Conservation (phyloP, 2,888 invertebrate genomes). For the Diarsia brunnea region DNA sequence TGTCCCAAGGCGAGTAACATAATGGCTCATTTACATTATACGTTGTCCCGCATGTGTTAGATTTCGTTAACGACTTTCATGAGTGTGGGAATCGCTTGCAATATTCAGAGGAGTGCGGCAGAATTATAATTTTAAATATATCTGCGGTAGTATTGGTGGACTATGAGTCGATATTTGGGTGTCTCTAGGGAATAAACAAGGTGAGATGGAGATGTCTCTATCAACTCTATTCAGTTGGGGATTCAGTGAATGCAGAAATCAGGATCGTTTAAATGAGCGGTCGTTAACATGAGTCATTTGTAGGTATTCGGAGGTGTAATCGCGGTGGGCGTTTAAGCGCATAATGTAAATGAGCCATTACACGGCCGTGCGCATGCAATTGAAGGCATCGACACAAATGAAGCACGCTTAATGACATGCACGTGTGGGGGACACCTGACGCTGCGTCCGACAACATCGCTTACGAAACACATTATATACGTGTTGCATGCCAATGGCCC, state of each 20-base stretch:
- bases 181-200: conserved; percentile 42
- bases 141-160: conserved; percentile 25
- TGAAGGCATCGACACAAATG: conserved; percentile 66
- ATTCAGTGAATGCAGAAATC: conserved; percentile 48
- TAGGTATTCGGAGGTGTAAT: conserved; percentile 42
- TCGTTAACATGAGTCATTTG: conserved; percentile 56
- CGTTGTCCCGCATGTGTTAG: conserved; percentile 62
- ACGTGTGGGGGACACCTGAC: conserved; percentile 59
- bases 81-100: conserved; percentile 54
- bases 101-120: conserved; percentile 47
- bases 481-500: conserved; percentile 43
- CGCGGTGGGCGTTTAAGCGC: conserved; percentile 53
- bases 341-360: conserved; percentile 64
- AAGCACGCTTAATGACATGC: conserved; percentile 62
- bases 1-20: conserved; percentile 59
- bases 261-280: conserved; percentile 40
- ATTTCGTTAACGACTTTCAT: conserved; percentile 68
- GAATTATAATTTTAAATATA: conserved; percentile 59
- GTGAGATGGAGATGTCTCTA: conserved; percentile 37
- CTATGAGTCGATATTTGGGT: conserved; percentile 32
- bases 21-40: conserved; percentile 69
- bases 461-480: conserved; percentile 52
- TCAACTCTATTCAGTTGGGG: conserved; percentile 23
- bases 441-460: conserved; percentile 42
- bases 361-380: conserved; percentile 60